Percentiles rank a stretch among this genome's conserved stretches.
Conservation (phyloP, 2,113 vertebrate genomes). For the Psittacus erithacus region DNA sequence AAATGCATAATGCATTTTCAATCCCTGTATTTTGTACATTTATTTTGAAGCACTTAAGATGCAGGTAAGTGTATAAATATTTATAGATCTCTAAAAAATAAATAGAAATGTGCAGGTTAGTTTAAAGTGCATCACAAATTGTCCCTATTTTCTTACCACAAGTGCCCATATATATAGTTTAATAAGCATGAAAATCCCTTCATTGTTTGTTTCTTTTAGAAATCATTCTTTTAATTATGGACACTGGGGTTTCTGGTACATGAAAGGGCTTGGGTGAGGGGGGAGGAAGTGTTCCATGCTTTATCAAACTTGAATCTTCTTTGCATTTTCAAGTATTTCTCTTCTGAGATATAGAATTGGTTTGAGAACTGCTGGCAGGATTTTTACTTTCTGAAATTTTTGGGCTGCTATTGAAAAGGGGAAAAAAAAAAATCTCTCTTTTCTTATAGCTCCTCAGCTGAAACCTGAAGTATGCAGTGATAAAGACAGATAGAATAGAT, state of each 20-base stretch:
- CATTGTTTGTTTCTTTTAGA: constrained; percentile 41
- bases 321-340: constrained; percentile 41
- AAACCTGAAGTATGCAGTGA: constrained; percentile 39
- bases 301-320: constrained; percentile 26
- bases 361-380: constrained; percentile 22
- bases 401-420: neutral
- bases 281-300: constrained; percentile 1
- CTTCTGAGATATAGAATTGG: neutral
- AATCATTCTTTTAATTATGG: constrained; percentile 52
- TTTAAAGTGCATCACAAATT: constrained; percentile 47
- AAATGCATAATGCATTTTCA: constrained; percentile 78
- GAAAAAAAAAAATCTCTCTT: neutral
- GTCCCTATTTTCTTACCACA: constrained; percentile 12
- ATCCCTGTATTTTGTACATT: constrained; percentile 50
- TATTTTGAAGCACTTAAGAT: constrained; percentile 56
- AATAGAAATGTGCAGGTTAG: constrained; percentile 39
- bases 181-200: constrained; percentile 58
- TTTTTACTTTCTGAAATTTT: constrained; percentile 38
- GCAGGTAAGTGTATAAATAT: constrained; percentile 61
- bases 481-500: constrained; percentile 59
- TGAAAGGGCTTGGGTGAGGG: neutral
- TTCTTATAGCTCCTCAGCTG: constrained; percentile 17
- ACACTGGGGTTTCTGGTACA: constrained; percentile 15
- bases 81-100: constrained; percentile 61
- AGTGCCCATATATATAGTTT: constrained; percentile 36